A percentile compares a stretch with the other conserved stretches of the same genome.
Evolutionary conservation across 2,888 invertebrate species (phyloP).

Genomic region (Lypha dubia): DNA sequence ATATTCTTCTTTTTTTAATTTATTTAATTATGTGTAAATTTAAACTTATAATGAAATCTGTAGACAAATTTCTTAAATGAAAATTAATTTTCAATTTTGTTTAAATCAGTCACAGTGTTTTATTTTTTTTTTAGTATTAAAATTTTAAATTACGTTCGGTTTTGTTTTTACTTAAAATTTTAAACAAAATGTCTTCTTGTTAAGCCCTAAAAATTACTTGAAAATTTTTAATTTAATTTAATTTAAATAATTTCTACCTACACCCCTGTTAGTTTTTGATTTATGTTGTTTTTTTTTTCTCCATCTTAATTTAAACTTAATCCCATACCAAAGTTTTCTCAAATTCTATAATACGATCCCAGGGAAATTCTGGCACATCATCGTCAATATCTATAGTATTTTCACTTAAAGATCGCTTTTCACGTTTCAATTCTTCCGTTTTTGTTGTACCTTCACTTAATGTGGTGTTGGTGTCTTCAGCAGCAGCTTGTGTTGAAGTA

Average conservation of each 20-base stretch:
- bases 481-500: conserved; percentile 77
- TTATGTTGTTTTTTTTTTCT: conserved; percentile 21
- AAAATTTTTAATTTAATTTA: conserved; percentile 51
- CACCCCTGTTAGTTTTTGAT: conserved; percentile 61
- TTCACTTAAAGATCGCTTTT: conserved; percentile 77
- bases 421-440: conserved; percentile 73
- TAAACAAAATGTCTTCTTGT: background rate
- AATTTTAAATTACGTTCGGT: conserved; percentile 33
- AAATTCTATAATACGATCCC: conserved; percentile 90
- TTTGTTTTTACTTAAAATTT: background rate
- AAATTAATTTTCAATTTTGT: conserved; percentile 47
- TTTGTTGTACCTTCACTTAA: conserved; percentile 76
- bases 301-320: conserved; percentile 76
- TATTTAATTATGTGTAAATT: conserved; percentile 21
- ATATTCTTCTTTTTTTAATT: conserved; percentile 32
- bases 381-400: conserved; percentile 73
- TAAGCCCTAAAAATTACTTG: conserved; percentile 46
- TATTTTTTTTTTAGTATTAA: conserved; percentile 61
- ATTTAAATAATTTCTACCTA: conserved; percentile 69
- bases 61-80: conserved; percentile 71
- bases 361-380: conserved; percentile 88
- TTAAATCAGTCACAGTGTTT: conserved; percentile 80
- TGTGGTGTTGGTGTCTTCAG: conserved; percentile 71
- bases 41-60: conserved; percentile 67
- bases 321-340: conserved; percentile 89